A percentile compares a stretch with the other conserved stretches of the same genome.
phyloP scores from a whole-genome alignment of 2,797 vertebrate species.

The Syngnathus acus region DNA sequence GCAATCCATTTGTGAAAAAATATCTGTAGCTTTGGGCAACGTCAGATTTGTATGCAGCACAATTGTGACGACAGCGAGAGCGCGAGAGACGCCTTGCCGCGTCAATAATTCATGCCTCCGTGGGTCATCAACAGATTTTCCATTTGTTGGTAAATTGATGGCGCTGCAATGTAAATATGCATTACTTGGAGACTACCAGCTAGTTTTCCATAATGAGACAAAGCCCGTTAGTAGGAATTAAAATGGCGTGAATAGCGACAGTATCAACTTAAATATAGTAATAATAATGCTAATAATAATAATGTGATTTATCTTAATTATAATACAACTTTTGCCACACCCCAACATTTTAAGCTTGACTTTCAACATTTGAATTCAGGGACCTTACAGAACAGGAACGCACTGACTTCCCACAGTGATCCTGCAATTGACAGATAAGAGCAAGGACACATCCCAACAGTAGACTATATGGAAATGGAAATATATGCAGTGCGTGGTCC shows the following conservation, averaged over 20 bases:
- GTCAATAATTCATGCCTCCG: slow-evolving; percentile 58
- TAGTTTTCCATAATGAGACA: slow-evolving; percentile 8
- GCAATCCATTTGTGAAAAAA: slow-evolving; percentile 38
- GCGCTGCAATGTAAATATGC: slow-evolving; percentile 11
- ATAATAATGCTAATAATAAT: no score
- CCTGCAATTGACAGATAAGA: slow-evolving; percentile 40
- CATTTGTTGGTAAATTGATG: slow-evolving; percentile 24
- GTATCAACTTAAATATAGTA: no score
- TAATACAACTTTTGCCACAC: slow-evolving; percentile 23
- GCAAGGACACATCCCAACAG: slow-evolving; percentile 18
- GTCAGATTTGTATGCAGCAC: slow-evolving; percentile 45
- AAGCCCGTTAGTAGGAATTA: slow-evolving; percentile 42
- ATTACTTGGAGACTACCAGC: neutral
- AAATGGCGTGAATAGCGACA: slow-evolving; percentile 9
- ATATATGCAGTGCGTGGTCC: slow-evolving; percentile 41
- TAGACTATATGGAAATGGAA: slow-evolving; percentile 25
- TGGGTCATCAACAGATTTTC: slow-evolving; percentile 28
- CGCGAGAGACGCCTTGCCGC: slow-evolving; percentile 52
- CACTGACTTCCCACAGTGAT: slow-evolving; percentile 21
- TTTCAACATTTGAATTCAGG: slow-evolving; percentile 20
- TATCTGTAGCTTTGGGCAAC: slow-evolving; percentile 38
- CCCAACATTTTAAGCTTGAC: slow-evolving; percentile 13
- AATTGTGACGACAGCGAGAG: slow-evolving; percentile 33
- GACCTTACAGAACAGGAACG: slow-evolving; percentile 24
- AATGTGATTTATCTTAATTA: neutral